Evolutionary conservation across 2,888 invertebrate genomes (phyloP), one percentile per base, ranked within the genome.

Genomic region (Esperia sulphurella): DNA sequence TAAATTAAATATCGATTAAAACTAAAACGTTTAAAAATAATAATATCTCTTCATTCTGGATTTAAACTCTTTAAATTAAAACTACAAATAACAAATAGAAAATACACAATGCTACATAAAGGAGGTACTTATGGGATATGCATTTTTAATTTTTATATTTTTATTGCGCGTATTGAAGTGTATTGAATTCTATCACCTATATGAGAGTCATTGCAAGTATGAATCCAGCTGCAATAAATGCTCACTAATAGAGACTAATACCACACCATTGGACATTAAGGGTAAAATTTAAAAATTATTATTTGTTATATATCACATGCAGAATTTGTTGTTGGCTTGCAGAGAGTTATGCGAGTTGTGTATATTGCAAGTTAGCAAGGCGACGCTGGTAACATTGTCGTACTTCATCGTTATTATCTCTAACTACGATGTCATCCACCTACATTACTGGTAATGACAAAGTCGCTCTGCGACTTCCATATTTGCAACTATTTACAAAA

Each of bases 11-110:
- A 70, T 70, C 59, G 63, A 63, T 67, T 72, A 72, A 69, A 61
- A 61, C 68, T 75, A 74, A 65, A 76, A 63, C 59, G 53, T 75
- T 74, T 70, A 65, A 75, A 76, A 75, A 68, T 80, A 85, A 77
- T 86, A 85, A 87, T 87, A 87, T 86, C 84, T 81, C 64, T 78
- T 78, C 65, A 81, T 84, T 85, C 81, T 84, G 84, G 83, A 74
- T 74, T 79, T 79, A 85, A 82, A 83, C 78, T 83, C 81, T 85
- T 75, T 69, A 73, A 74, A 77, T 75, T 79, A 83, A 53, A 83
- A 85, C 72, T 84, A 83, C 77, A 71, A 72, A 78, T 80, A 85
- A 87, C 82, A 82, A 83, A 68, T 65, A 66, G 49, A 61, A 63
- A 65, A 59, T 65, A 67, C 53, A 54, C 50, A 73, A 73, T 74